Base-by-base conservation (phyloP, 2,888 invertebrate species). In the Sminthurides aquaticus region DNA sequence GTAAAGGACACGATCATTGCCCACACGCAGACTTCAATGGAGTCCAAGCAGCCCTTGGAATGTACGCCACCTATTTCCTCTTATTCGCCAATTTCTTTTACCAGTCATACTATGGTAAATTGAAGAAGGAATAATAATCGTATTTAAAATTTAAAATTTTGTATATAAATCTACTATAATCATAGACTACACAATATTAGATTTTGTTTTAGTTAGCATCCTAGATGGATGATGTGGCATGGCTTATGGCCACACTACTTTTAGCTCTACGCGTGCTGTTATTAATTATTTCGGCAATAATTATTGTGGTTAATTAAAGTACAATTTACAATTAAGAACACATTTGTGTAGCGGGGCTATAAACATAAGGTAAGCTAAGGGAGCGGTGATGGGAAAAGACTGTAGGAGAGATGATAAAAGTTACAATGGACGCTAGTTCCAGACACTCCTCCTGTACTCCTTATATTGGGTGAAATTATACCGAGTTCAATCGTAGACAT, bases 51-150 rank as follows among this genome's bases (percentile, higher is more conserved):
- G 71, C 71, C 1, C 65, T 71, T 3, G 61, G 58, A 22, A 71
- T 71, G 71, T 71, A 71, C 56, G 64, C 57, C 3, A 66, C 68
- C 1, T 71, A 71, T 54, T 67, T 70, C 43, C 48, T 68, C 29
- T 54, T 71, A 24, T 71, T 71, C 20, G 69, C 68, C 52, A 67
- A 69, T 57, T 71, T 71, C 49, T 71, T 71, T 66, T 61, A 61
- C 55, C 54, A 34, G 20, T 29, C 55, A 1, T 61, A 61, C 29
- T 61, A 54, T 22, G 61, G 61, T 15, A 61, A 61, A 25, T 34
- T 54, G 1, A 61, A 61, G 52, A 61, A 61, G 61, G 61, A 61
- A 22, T 61, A 61, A 60, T 34, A 34, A 34, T 34, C 15, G 5
- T 34, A 34, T 34, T 15, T 34, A 15, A 11, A 34, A 34, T 34